Conservation (phyloP, 2,113 vertebrate species). For the Heterochromis multidens region DNA sequence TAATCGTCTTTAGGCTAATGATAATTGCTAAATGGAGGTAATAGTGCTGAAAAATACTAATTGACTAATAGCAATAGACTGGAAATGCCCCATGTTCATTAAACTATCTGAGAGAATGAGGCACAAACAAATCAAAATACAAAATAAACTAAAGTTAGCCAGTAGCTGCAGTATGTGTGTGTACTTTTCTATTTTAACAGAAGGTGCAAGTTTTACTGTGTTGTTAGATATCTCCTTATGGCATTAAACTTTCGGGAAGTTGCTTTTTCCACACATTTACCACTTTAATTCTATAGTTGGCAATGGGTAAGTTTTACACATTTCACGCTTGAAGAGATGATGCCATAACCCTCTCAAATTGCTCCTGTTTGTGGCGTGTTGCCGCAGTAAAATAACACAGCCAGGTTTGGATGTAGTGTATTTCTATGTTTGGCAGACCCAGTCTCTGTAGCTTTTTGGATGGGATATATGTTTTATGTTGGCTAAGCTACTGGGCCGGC, state of each 20-base stretch:
- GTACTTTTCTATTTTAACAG: not conserved
- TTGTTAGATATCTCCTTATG: not conserved
- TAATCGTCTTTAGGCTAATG: not conserved
- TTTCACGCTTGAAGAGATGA: constrained; percentile 30
- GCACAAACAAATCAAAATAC: not conserved
- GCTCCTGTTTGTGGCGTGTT: constrained; percentile 27
- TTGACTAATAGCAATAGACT: not conserved
- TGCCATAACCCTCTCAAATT: constrained; percentile 35
- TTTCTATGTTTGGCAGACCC: constrained; percentile 33
- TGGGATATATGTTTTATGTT: constrained; percentile 16
- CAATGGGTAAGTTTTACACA: not conserved
- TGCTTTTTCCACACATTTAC: constrained; percentile 9
- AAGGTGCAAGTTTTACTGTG: not conserved
- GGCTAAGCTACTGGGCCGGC: constrained; percentile 16
- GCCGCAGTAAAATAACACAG: constrained; percentile 3
- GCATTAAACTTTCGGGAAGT: constrained; percentile 2
- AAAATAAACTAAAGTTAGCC: not conserved
- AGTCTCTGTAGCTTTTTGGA: constrained; percentile 28
- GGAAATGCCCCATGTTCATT: not conserved
- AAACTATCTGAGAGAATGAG: not conserved
- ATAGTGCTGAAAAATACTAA: not conserved
- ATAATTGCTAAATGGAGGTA: not conserved
- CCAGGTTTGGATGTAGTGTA: constrained; percentile 24
- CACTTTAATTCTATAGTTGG: constrained; percentile 33
- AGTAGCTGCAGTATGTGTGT: not conserved